Evolutionary conservation across 2,113 vertebrate species (phyloP), one percentile per base, ranked within the genome.

Genomic region (Verasper variegatus): DNA sequence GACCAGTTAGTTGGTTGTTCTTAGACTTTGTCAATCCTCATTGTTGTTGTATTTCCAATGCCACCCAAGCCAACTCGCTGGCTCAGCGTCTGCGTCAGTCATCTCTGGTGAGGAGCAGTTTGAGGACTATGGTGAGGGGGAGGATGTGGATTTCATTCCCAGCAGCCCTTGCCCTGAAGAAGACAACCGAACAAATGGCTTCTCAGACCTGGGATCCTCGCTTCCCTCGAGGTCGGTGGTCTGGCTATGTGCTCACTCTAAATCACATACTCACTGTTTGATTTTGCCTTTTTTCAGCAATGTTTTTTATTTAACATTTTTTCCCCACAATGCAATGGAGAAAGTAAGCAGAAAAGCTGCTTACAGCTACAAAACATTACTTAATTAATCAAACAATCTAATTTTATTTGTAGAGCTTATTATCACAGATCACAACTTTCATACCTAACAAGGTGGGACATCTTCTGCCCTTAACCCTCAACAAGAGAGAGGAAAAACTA

Each of bases 111-210:
- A 99, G 92, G 98, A 99, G 78, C 97, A 99, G 90, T 99, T 99
- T 82, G 98, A 99, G 92, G 98, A 99, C 91, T 99, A 99, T 1
- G 98, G 98, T 10, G 98, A 97, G 86, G 96, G 95, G 1, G 97
- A 97, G 14, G 98, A 99, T 5, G 94, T 94, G 65, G 98, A 99
- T 78, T 98, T 95, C 76, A 95, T 92, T 75, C 96, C 97, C 84
- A 95, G 96, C 94, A 98, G 97, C 87, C 97, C 97, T n/a, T 96
- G 95, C 64, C 96, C 95, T 0, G 97, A 98, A 8, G 97, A 98
- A 13, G 97, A 99, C 87, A 93, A 94, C 26, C 94, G 95, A 80
- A 96, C 95, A 68, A 97, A 97, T 9, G 94, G 94, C 67, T 96
- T 95, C 92, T 99, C 97, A 2, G 97, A 98, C 89, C 94, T 97